A percentile compares a stretch with the other conserved stretches of the same genome.
Conservation (phyloP, 2,888 invertebrate species). For the Sabellastarte sp. region DNA sequence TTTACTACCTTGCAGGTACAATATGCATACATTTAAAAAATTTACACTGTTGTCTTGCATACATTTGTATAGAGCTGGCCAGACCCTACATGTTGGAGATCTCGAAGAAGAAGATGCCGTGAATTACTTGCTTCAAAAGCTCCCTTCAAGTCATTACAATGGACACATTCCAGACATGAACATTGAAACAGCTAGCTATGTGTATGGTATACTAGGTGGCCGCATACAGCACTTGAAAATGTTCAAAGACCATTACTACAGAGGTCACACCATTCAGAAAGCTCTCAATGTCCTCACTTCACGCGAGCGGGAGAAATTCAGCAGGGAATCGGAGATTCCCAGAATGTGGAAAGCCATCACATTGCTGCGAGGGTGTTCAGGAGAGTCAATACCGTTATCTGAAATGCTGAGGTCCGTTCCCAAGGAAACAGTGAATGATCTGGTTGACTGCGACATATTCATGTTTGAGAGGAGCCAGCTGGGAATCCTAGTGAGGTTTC, state of each 20-base stretch:
- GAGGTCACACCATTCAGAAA: too few species aligned
- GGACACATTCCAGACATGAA: too few species aligned
- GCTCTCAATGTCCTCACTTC: constrained; percentile 11
- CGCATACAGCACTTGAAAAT: constrained; percentile 20
- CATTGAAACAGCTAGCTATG: constrained; percentile 13
- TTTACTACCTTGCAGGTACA: too few species aligned
- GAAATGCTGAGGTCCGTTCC: constrained; percentile 13
- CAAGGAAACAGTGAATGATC: constrained; percentile 9
- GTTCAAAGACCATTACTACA: constrained; percentile 16
- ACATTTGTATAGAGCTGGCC: too few species aligned
- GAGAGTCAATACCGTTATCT: constrained; percentile 11
- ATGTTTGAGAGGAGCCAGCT: constrained; percentile 4
- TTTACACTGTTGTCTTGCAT: too few species aligned
- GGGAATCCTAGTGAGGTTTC: background rate
- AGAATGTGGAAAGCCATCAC: constrained; percentile 13
- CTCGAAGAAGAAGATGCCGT: too few species aligned
- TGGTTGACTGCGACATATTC: constrained; percentile 15
- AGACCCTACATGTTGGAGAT: too few species aligned
- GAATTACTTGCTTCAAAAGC: too few species aligned
- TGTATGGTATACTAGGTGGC: constrained; percentile 23
- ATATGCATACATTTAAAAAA: too few species aligned
- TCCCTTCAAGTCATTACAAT: too few species aligned
- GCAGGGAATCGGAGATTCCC: constrained; percentile 14
- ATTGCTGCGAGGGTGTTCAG: constrained; percentile 8
- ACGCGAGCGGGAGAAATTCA: constrained; percentile 25